These are phyloP conservation scores for Motacilla tschutschensis DNA, from an alignment of 2,113 vertebrate genomes.

Conservation along the genomic window DNA sequence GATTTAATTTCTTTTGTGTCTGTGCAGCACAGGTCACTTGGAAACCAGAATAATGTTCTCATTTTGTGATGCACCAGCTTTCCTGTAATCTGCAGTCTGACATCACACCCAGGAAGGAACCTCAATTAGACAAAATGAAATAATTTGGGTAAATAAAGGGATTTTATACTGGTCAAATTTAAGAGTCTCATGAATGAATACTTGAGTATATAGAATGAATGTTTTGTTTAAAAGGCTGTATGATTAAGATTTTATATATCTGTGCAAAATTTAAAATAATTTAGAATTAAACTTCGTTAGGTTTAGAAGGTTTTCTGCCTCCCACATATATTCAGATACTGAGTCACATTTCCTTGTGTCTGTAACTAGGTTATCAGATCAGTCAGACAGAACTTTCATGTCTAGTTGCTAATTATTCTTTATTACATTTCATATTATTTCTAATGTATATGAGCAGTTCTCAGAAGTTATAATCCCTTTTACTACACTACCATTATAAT, in stretches of 20 bases:
- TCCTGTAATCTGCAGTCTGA: neutral
- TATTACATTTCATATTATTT: constrained; percentile 9
- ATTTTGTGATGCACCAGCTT: neutral
- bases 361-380: neutral
- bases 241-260: neutral
- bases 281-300: neutral
- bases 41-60: neutral
- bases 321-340: neutral
- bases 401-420: constrained; percentile 11
- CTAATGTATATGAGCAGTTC: neutral
- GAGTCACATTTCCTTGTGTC: neutral
- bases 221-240: neutral
- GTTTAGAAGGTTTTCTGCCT: neutral
- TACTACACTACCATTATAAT: neutral
- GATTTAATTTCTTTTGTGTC: neutral
- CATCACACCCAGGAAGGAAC: neutral
- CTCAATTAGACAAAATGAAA: neutral
- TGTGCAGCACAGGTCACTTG: neutral
- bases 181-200: neutral
- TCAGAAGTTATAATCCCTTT: constrained; percentile 5
- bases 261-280: neutral
- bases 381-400: neutral
- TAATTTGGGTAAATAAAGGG: neutral
- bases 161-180: neutral
- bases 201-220: neutral